Evolutionary conservation across 64 coral and sea anemone species (phyloP).

Genomic region (Hydrozoanthus tunicans): DNA sequence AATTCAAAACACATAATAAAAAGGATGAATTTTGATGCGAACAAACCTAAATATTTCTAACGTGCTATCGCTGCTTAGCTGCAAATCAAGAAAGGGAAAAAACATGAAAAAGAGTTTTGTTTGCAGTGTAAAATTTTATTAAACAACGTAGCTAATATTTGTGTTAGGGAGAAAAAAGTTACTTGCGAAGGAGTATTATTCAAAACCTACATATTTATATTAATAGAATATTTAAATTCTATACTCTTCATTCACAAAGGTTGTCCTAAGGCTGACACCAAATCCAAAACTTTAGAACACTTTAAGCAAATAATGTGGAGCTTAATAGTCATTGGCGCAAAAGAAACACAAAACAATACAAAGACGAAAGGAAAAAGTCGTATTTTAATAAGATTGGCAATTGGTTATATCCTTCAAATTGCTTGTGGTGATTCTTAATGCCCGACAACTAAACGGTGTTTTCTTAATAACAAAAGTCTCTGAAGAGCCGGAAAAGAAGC

Average conservation of each 20-base stretch:
- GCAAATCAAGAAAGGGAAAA: slow-evolving; percentile 25
- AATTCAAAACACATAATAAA: slow-evolving; percentile 68
- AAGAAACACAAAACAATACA: not conserved
- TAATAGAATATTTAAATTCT: slow-evolving; percentile 54
- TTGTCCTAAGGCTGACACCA: not conserved
- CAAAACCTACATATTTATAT: slow-evolving; percentile 27
- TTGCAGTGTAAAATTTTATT: not conserved
- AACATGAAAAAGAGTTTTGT: not conserved
- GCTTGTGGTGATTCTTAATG: slow-evolving; percentile 17
- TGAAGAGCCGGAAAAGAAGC: not conserved
- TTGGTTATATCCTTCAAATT: slow-evolving; percentile 44
- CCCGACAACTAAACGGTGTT: not conserved
- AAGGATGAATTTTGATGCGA: slow-evolving; percentile 64
- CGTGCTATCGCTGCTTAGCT: slow-evolving; percentile 32
- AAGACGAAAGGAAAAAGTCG: slow-evolving; percentile 10
- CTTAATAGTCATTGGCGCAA: not conserved
- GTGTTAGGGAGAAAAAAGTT: not conserved
- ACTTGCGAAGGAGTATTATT: slow-evolving; percentile 43
- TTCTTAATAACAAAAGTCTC: not conserved
- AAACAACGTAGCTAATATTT: not conserved
- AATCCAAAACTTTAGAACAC: slow-evolving; percentile 14
- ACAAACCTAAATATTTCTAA: slow-evolving; percentile 49
- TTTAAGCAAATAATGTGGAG: slow-evolving; percentile 9
- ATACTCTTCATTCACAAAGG: slow-evolving; percentile 34
- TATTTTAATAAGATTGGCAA: slow-evolving; percentile 25